A percentile compares a stretch with the other conserved stretches of the same genome.
phyloP scores from a whole-genome alignment of 2,888 invertebrate genomes.

The Apodemia zela region DNA sequence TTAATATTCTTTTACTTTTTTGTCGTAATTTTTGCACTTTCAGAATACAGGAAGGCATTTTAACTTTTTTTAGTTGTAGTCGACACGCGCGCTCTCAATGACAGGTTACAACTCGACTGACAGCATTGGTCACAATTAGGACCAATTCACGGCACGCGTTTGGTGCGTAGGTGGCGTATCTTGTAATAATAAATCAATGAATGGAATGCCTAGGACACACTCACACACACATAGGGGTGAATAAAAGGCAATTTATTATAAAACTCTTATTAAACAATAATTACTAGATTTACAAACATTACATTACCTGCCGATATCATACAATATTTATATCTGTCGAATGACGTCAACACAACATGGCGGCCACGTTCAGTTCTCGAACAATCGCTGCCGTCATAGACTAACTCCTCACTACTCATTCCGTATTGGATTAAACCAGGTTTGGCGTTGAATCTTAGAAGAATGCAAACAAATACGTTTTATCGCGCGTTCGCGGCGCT shows the following conservation, averaged over 20 bases:
- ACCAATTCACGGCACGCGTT: too few species aligned
- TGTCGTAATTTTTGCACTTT: too few species aligned
- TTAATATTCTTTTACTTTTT: too few species aligned
- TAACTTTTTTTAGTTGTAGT: too few species aligned
- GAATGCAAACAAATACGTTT: not conserved
- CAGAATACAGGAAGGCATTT: too few species aligned
- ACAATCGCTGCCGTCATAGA: not conserved
- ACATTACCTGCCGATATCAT: constrained; percentile 19
- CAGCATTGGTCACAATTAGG: too few species aligned
- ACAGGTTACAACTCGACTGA: too few species aligned
- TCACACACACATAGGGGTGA: too few species aligned
- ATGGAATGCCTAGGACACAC: too few species aligned
- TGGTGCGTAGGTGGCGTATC: too few species aligned
- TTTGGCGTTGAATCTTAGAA: not conserved
- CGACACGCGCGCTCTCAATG: too few species aligned
- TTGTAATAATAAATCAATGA: too few species aligned
- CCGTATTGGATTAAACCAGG: not conserved
- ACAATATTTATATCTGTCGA: constrained; percentile 14
- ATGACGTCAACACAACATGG: constrained; percentile 15
- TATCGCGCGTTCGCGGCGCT: not conserved
- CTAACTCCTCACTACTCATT: not conserved
- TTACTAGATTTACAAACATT: constrained; percentile 23
- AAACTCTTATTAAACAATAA: constrained; percentile 22
- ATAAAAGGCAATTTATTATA: constrained; percentile 20
- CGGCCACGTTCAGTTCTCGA: not conserved